Evolutionary conservation across 2,797 vertebrate genomes (phyloP), one percentile per base, ranked within the genome.

Genomic region (Arnoldichthys spilopterus): DNA sequence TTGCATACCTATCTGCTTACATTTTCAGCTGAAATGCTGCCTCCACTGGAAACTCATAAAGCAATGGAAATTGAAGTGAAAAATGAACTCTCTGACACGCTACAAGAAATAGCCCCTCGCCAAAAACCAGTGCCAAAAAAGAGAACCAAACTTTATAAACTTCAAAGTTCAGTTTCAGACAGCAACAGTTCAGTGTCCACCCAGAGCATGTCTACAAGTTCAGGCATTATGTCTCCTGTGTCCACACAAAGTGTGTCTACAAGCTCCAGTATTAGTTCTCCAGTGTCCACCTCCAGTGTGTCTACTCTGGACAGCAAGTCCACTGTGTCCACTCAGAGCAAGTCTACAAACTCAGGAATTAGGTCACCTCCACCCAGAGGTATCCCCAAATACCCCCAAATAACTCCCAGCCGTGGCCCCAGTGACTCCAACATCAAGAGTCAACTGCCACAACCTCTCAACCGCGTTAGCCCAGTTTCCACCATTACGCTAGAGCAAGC

Each of bases 111-210:
- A 59, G 86, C 78, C 45, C 20, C 62, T 2, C 77, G 83, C 40
- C 93, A 94, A 71, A 91, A 83, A 75, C 97, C 97, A 1, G 86
- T 98, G 66, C 97, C 98, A 18, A 98, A 94, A 92, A 94, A 94
- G 78, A 95, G 97, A 88, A 98, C 93, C 12, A 89, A 96, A 73
- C 66, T 94, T 72, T 90, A 88, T 13, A 94, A 89, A 87, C 86
- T 79, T 3, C 72, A 80, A 56, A 86, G 86, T 79, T 79, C 81
- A 76, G 87, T 90, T 53, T 83, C 85, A 56, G 92, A 91, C 20
- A 91, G 85, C 66, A 86, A 62, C 4, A 64, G 81, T 62, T 30
- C 74, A 30, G 85, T 85, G 62, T 85, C 89, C 26, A 87, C 82
- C 79, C 7, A 74, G 47, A 0, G 66, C 18, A 81, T 87, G 94